These are phyloP conservation scores for Zaprionus lineosus DNA, from an alignment of 2,888 invertebrate species.

Conservation along the genomic window DNA sequence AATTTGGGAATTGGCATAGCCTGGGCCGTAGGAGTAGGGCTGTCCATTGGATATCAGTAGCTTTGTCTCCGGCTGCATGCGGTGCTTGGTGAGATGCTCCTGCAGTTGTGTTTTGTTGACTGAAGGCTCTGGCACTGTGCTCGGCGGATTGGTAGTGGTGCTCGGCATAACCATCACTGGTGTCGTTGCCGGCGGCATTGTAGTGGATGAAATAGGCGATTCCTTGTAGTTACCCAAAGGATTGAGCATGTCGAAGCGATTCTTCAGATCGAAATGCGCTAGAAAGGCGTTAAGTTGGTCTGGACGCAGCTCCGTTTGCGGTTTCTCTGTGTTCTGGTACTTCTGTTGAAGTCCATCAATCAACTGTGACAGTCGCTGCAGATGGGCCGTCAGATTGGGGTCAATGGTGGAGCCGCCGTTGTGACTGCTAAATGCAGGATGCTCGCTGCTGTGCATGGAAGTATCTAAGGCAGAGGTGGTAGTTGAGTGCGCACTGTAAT, in stretches of 20 bases:
- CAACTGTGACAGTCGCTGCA: constrained; percentile 81
- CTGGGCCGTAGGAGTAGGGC: constrained; percentile 53
- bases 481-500: background rate
- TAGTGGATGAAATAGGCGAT: constrained; percentile 3
- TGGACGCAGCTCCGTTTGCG: constrained; percentile 76
- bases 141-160: background rate
- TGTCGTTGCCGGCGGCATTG: constrained; percentile 4
- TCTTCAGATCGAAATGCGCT: constrained; percentile 82
- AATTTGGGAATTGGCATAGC: constrained; percentile 81
- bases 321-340: constrained; percentile 72
- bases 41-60: constrained; percentile 67
- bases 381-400: constrained; percentile 79
- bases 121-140: constrained; percentile 28
- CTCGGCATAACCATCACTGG: background rate
- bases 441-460: background rate
- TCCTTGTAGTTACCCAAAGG: constrained; percentile 32
- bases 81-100: constrained; percentile 53
- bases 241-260: constrained; percentile 74
- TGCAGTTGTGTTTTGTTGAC: constrained; percentile 53
- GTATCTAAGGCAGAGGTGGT: constrained; percentile 2
- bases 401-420: constrained; percentile 62
- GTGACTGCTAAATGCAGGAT: background rate
- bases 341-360: constrained; percentile 81
- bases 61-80: constrained; percentile 77
- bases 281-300: constrained; percentile 82